Percentiles rank a stretch among this genome's conserved stretches.
Evolutionary conservation across 2,888 invertebrate species (phyloP).

Genomic region (Choristoneura rosaceana): DNA sequence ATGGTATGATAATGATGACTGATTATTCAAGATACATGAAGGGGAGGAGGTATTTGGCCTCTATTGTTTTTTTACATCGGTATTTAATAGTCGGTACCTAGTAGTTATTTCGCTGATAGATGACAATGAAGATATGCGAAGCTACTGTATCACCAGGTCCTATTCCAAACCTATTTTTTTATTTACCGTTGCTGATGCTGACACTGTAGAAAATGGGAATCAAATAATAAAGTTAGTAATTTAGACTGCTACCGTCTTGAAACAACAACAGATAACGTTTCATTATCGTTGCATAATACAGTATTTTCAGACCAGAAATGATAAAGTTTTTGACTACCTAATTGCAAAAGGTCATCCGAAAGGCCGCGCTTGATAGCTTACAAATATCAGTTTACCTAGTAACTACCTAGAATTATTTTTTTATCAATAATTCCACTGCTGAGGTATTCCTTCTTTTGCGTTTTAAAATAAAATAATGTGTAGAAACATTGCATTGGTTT

Average conservation of each 20-base stretch:
- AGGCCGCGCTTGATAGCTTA: background rate
- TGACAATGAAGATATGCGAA: too few species aligned
- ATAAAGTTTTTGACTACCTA: background rate
- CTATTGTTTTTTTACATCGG: too few species aligned
- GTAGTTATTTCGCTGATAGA: too few species aligned
- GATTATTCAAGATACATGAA: too few species aligned
- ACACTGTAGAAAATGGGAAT: background rate
- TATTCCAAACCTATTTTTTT: too few species aligned
- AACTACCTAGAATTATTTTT: background rate
- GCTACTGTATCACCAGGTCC: too few species aligned
- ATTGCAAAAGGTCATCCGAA: background rate
- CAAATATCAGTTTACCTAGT: background rate
- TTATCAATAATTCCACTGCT: background rate
- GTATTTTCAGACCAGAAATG: background rate
- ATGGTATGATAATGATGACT: too few species aligned
- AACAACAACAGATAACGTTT: background rate
- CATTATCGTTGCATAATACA: background rate
- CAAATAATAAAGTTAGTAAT: background rate
- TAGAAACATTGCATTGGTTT: background rate
- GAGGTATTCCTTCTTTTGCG: background rate
- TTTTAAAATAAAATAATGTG: background rate
- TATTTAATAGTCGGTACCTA: too few species aligned
- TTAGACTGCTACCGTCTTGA: background rate
- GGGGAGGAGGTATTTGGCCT: too few species aligned
- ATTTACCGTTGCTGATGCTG: too few species aligned